Percentiles rank a stretch among this genome's conserved stretches.
Conservation (phyloP, 2,797 vertebrate species). For the Simalia tracyae region DNA sequence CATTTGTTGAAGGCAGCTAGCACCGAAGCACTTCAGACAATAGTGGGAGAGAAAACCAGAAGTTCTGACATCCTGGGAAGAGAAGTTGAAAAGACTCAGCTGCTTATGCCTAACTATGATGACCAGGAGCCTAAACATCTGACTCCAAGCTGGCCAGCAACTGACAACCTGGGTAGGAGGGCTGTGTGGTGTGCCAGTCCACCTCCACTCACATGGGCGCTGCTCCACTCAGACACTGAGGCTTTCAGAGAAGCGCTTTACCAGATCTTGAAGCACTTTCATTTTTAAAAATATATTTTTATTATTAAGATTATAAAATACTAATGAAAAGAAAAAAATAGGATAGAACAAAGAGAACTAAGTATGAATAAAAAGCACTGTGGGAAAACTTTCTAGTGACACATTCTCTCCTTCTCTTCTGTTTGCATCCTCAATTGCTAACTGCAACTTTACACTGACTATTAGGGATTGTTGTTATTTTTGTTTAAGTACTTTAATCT, state of each 20-base stretch:
- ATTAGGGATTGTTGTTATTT: too few species aligned
- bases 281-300: background rate
- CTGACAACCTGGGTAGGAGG: background rate
- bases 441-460: too few species aligned
- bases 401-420: background rate
- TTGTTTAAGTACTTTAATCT: too few species aligned
- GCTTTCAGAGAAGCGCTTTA: background rate
- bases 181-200: background rate
- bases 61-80: background rate
- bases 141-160: background rate
- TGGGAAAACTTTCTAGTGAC: background rate
- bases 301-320: background rate
- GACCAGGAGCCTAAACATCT: background rate
- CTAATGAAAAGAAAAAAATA: background rate
- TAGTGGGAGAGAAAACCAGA: background rate
- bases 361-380: background rate
- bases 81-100: background rate
- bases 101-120: background rate
- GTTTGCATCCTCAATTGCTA: too few species aligned
- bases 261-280: background rate
- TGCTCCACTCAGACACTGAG: background rate
- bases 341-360: background rate
- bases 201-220: background rate
- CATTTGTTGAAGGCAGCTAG: background rate
- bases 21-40: background rate